Base-by-base conservation (phyloP, 2,888 invertebrate species). In the Ornithoptera priamus region DNA sequence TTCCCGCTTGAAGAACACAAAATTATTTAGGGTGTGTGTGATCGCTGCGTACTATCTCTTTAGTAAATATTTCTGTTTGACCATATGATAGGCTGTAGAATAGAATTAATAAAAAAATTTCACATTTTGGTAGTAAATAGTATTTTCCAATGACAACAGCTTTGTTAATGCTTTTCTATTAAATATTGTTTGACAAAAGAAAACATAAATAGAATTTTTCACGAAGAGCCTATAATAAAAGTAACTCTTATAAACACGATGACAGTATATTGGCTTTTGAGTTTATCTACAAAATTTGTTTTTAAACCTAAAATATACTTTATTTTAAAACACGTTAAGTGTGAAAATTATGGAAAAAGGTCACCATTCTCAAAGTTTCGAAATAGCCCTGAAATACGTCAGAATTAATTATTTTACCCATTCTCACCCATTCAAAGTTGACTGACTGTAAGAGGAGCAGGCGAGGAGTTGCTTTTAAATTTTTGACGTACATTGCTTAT, bases 341-440 rank as follows among this genome's bases (percentile, higher is more conserved):
- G 6, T 22, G 8, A 50, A 50, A 24, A 24, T 62, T 50, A 24
- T 42, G 24, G 12, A 62, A 50, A 12, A 12, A 20, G 0, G 12
- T 36, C 30, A 36, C 36, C 24, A 39, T 56, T 57, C 58, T 58
- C 24, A 15, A 20, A 18, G 22, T 88, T 85, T 30, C 85, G 87
- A 89, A 89, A 87, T 85, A 77, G 80, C 80, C 79, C 80, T 81
- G 82, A 73, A 80, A 82, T 82, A 83, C 80, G 92, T 92, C 91
- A 86, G 84, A 90, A 87, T 90, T 89, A 91, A 92, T 91, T 89
- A 87, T 78, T 75, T 78, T 73, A 81, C 87, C 91, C 89, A 91
- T 91, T 91, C 89, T 91, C 91, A n/a, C n/a, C n/a, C n/a, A n/a
- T n/a, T n/a, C n/a, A n/a, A n/a, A n/a, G n/a, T n/a, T n/a, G n/a